Conservation (phyloP, 2,888 invertebrate genomes). For the Venusia cambrica region DNA sequence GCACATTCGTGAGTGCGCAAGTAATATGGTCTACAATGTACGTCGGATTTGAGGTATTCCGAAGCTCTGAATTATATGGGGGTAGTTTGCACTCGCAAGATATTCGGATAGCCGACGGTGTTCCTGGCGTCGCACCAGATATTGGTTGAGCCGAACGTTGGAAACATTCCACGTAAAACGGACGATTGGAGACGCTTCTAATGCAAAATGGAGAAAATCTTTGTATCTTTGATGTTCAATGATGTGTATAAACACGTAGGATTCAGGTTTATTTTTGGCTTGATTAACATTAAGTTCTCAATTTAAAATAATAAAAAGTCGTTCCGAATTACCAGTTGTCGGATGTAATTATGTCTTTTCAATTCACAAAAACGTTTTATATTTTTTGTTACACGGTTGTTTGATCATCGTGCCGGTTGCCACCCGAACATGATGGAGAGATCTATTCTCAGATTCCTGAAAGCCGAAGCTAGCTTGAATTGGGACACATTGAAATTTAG, state of each 20-base stretch:
- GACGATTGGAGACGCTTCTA: conserved; percentile 27
- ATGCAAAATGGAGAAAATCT: conserved; percentile 25
- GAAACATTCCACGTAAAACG: conserved; percentile 34
- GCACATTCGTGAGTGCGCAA: conserved; percentile 57
- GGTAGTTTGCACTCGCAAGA: conserved; percentile 45
- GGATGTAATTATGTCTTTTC: conserved; percentile 30
- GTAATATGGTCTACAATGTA: conserved; percentile 63
- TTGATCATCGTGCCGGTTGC: conserved; percentile 37
- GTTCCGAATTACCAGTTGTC: conserved; percentile 29
- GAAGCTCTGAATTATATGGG: conserved; percentile 53
- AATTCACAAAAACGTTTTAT: conserved; percentile 28
- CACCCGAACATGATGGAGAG: conserved; percentile 36
- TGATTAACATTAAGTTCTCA: conserved; percentile 13
- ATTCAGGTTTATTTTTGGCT: conserved; percentile 2
- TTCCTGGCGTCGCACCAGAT: conserved; percentile 38
- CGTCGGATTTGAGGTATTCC: conserved; percentile 59
- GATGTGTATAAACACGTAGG: not conserved
- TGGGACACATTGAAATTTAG: conserved; percentile 78
- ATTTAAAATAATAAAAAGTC: conserved; percentile 13
- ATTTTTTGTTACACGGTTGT: conserved; percentile 28
- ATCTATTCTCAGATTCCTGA: conserved; percentile 54
- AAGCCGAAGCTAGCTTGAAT: conserved; percentile 64
- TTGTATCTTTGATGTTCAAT: conserved; percentile 14
- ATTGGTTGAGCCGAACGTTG: conserved; percentile 40
- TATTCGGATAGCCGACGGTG: conserved; percentile 44